A percentile compares a stretch with the other conserved stretches of the same genome.
Evolutionary conservation across 2,888 invertebrate species (phyloP).

Genomic region (Caenorhabditis afra): DNA sequence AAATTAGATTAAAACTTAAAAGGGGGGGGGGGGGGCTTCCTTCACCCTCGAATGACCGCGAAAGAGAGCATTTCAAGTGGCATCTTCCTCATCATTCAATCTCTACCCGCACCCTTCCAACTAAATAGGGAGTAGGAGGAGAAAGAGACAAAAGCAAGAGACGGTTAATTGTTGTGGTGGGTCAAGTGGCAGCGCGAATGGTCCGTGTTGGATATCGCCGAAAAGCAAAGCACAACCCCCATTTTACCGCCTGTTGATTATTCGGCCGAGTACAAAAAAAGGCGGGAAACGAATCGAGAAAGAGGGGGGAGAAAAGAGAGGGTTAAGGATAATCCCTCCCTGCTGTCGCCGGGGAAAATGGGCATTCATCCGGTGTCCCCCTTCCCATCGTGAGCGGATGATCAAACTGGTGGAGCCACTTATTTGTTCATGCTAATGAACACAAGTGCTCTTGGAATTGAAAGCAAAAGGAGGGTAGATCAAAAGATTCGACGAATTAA

Average conservation of each 20-base stretch:
- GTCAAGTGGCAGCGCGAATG: conserved; percentile 36
- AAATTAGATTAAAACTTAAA: conserved; percentile 41
- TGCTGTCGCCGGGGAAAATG: conserved; percentile 14
- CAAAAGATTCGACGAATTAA: not conserved
- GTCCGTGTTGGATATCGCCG: conserved; percentile 36
- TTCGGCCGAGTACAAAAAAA: conserved; percentile 26
- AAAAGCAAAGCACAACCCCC: conserved; percentile 41
- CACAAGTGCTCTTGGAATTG: conserved; percentile 33
- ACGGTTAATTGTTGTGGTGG: conserved; percentile 57
- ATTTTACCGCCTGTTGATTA: conserved; percentile 57
- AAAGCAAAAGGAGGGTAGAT: not conserved
- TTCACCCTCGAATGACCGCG: conserved; percentile 18
- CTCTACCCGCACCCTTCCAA: not conserved
- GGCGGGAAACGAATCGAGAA: conserved; percentile 18
- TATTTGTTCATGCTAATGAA: conserved; percentile 59
- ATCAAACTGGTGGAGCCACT: conserved; percentile 14
- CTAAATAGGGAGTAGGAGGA: not conserved
- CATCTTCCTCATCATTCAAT: conserved; percentile 12
- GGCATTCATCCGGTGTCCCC: conserved; percentile 13
- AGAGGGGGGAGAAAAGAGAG: not conserved
- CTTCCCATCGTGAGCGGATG: not conserved
- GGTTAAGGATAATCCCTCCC: conserved; percentile 27
- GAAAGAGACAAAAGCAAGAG: too few relatives aligned
- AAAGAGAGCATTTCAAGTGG: conserved; percentile 49
- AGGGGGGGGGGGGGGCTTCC: conserved; percentile 14